phyloP scores from a whole-genome alignment of 2,888 invertebrate genomes.

The Microchrysa polita region DNA sequence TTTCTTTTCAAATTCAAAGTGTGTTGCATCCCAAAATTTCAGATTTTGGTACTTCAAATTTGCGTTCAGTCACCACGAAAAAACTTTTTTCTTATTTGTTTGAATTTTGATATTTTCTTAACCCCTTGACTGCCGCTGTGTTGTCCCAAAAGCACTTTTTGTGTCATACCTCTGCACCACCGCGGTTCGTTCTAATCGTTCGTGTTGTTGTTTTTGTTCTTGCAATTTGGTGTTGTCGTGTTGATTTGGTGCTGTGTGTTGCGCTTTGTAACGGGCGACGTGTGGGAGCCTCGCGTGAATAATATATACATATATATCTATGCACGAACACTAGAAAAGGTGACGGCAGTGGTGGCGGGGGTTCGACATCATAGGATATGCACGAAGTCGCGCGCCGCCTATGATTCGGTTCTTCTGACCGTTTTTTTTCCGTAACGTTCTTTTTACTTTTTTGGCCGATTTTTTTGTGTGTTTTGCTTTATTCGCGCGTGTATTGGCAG shows the following conservation, averaged over 20 bases:
- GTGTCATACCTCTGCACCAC: no score
- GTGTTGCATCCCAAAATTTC: neutral
- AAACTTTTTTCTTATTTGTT: neutral
- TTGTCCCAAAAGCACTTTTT: neutral
- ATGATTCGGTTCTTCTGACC: slow-evolving; percentile 33
- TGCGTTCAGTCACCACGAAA: slow-evolving; percentile 10
- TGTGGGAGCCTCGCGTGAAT: neutral
- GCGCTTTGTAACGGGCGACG: slow-evolving; percentile 21
- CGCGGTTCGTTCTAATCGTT: neutral
- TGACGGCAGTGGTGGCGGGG: no score
- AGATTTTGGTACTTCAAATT: slow-evolving; percentile 20
- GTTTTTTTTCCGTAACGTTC: slow-evolving; percentile 17
- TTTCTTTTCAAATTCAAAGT: slow-evolving; percentile 19
- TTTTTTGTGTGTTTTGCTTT: neutral
- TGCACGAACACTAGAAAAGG: no score
- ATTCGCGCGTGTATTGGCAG: slow-evolving; percentile 29
- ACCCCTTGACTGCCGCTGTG: slow-evolving; percentile 18
- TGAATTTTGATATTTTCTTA: slow-evolving; percentile 8
- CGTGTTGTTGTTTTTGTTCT: neutral
- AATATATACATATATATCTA: no score
- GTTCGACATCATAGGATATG: neutral
- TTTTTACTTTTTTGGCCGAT: no score
- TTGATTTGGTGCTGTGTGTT: slow-evolving; percentile 37
- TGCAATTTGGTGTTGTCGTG: neutral
- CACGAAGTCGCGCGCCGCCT: slow-evolving; percentile 29